Evolutionary conservation across 2,888 invertebrate genomes (phyloP), one percentile per base, ranked within the genome.

Genomic region (Amphipoea oculea): DNA sequence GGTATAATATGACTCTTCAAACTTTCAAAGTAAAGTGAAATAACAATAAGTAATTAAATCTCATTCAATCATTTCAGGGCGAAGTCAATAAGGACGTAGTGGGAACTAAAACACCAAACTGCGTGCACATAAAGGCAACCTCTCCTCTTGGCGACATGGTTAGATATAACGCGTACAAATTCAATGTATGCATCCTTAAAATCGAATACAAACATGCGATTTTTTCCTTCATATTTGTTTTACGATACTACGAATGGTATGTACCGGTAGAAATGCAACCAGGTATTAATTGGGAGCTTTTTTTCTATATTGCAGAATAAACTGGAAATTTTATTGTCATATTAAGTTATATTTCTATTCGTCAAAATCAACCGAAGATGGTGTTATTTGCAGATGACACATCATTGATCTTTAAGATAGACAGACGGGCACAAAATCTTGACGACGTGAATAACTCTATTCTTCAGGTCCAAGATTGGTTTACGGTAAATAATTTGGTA

Each of bases 61-160:
- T 23, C 40, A 76, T 76, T 76, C 17, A 1, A 29, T 36, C 0
- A 65, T 77, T 77, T 78, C 65, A 78, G 78, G 36, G 65, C 42
- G 0, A 4, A 0, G 1, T 42, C 6, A 6, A 65, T 2, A 0
- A 0, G 0, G 0, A 0, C 2, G 1, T 4, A 11, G 0, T 4
- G 11, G 1, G 29, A 48, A 0, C 20, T 12, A 2, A 0, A 17
- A 2, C 4, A 23, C 63, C 78, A 42, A 65, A 54, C 54, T 77
- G 76, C 51, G 23, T 77, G 9, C n/a, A 54, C n/a, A 78, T 77
- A 63, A 76, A 17, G 12, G 63, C 76, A 17, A 1, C 14, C 17
- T 76, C 76, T 51, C 1, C 51, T 23, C 63, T 29, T 63, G 17
- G 51, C 12, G 76, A 78, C 9, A 65, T 78, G 76, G 76, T 78